These are phyloP conservation scores for Chrysocyon brachyurus DNA, from an alignment of 2,797 vertebrate genomes.

Conservation along the genomic window DNA sequence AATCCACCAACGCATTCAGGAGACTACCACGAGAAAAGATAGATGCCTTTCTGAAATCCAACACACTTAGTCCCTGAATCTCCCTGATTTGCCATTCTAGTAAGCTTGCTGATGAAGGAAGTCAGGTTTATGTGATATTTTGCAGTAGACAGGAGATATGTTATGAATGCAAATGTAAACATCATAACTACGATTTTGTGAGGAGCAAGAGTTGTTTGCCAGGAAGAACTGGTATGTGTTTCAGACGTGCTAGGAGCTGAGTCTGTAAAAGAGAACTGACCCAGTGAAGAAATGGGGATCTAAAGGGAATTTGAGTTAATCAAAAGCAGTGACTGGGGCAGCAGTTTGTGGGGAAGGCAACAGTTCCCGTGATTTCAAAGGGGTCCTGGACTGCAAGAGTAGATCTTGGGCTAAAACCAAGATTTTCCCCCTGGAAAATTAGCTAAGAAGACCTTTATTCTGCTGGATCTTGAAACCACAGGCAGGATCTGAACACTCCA, in stretches of 20 bases:
- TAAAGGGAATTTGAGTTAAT: not conserved
- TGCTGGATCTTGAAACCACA: not conserved
- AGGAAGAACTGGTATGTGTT: not conserved
- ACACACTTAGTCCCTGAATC: not conserved
- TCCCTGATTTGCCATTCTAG: not conserved
- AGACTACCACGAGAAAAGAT: not conserved
- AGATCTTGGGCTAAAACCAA: not conserved
- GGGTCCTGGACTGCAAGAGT: not conserved
- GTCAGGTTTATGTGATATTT: not conserved
- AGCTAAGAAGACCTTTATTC: not conserved
- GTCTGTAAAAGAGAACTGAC: not conserved
- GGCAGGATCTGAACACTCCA: not conserved
- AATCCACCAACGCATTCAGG: not conserved
- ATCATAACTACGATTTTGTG: not conserved
- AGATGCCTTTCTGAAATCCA: not conserved
- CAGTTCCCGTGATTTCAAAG: not conserved
- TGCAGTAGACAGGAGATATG: not conserved
- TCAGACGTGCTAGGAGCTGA: not conserved
- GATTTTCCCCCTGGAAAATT: not conserved
- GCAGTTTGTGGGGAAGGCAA: not conserved
- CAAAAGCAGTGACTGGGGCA: not conserved
- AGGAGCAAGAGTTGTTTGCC: not conserved
- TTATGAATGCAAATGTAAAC: slow-evolving; percentile 25
- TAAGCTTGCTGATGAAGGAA: not conserved
- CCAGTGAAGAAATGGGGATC: not conserved